Evolutionary conservation across 2,113 vertebrate species (phyloP), one percentile per base, ranked within the genome.

Genomic region (Sander vitreus): DNA sequence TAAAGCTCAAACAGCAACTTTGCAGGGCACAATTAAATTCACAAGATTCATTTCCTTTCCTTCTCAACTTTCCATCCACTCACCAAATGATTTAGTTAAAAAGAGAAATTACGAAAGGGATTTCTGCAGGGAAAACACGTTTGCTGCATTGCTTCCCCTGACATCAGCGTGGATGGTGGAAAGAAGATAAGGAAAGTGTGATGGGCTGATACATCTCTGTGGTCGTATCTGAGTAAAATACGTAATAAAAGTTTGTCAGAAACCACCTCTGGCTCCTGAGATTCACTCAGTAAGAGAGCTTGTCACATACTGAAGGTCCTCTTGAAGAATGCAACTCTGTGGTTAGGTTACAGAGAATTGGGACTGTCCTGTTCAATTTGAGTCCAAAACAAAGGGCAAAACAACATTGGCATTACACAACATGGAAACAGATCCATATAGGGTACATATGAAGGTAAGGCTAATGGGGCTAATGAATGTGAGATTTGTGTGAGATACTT

Each of bases 371-470:
- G 64, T 58, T 86, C 53, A 83, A 6, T 59, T 55, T 18, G 73
- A 64, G 36, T 84, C 78, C 55, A 69, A 79, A 83, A 82, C 73
- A 84, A 87, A 81, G 79, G 78, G 75, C 71, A 87, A 83, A 73
- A 79, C 63, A 79, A 68, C 69, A 80, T 51, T 88, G 82, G 80
- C 63, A 62, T 84, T 39, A 83, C 18, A 65, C 60, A 81, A 76
- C 64, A 76, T 27, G 65, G 43, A 85, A 65, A 73, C 33, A 53
- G n/a, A 78, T 58, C 58, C 48, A 60, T 27, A 25, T 6, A 54
- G 65, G 60, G 69, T 48, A 54, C 25, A 30, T 54, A 27, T 5
- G 23, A 43, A 63, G 64, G 14, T 53, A 36, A 33, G 11, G 39
- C 30, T 33, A 33, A 51, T 53, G 33, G 60, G 75, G 62, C 12